phyloP scores from a whole-genome alignment of 2,888 invertebrate genomes.

The Heliconius sara region DNA sequence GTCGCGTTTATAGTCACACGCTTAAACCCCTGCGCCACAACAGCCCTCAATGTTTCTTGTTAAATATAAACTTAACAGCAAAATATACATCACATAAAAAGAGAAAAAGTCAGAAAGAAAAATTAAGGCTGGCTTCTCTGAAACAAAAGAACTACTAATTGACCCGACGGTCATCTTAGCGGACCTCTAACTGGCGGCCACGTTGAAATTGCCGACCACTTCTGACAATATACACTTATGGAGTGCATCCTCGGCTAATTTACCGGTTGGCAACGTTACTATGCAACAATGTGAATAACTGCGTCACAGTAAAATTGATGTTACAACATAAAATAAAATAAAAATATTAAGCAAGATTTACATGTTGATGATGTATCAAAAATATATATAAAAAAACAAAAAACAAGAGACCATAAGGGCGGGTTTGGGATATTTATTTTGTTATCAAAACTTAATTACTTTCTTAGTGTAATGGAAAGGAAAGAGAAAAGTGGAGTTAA shows the following conservation, averaged over 20 bases:
- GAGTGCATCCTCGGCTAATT: conserved; percentile 34
- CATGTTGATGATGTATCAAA: too few relatives aligned
- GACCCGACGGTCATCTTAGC: conserved; percentile 24
- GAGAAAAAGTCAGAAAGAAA: neutral
- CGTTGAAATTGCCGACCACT: conserved; percentile 36
- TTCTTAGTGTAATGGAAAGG: too few relatives aligned
- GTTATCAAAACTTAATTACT: too few relatives aligned
- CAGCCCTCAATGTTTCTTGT: too few relatives aligned
- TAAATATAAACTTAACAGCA: too few relatives aligned
- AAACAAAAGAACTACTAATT: conserved; percentile 24
- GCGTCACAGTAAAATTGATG: neutral
- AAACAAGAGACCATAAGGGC: too few relatives aligned
- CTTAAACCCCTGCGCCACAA: too few relatives aligned
- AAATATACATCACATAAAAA: too few relatives aligned
- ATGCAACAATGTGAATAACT: conserved; percentile 15
- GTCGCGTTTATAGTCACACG: too few relatives aligned
- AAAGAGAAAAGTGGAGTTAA: too few relatives aligned
- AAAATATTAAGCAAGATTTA: neutral
- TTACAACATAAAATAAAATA: neutral
- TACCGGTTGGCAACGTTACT: conserved; percentile 21
- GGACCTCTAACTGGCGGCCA: conserved; percentile 36
- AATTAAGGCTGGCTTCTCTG: conserved; percentile 21
- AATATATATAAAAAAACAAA: too few relatives aligned
- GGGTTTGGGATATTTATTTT: too few relatives aligned
- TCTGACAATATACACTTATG: conserved; percentile 34